Evolutionary conservation across 2,113 vertebrate genomes (phyloP), one percentile per base, ranked within the genome.

Genomic region (Tringa solitaria): DNA sequence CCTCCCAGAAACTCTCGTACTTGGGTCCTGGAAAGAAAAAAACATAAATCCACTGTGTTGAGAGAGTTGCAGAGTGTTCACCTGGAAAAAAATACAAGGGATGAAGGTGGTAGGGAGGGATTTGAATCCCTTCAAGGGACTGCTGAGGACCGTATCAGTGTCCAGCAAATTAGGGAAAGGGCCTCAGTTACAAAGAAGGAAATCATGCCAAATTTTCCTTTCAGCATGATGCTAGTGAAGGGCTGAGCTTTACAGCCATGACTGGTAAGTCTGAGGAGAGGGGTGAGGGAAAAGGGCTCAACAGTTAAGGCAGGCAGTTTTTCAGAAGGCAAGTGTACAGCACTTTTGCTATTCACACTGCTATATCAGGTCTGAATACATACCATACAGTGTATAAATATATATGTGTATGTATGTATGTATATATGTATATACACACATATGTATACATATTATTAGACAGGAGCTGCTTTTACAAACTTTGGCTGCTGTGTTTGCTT

Each of bases 161-260:
- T 61, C 32, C 53, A 84, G 33, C 2, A 75, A 89, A 65, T 79
- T 60, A 79, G 17, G 41, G n/a, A 82, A 82, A 69, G 22, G 21
- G 15, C 3, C 45, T 4, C 4, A 3, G 48, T 46, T 79, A 76
- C 61, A 89, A 57, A 64, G 32, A 61, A 84, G 19, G 69, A 82
- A 73, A 59, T 33, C 3, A 7, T 54, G 73, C n/a, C 73, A 92
- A 46, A 20, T 74, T 70, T 79, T 56, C 26, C 33, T 48, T 74
- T 72, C 9, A 64, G 53, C 1, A 0, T 0, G 6, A 56, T 10
- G 28, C 14, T 60, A 35, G 16, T 1, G 2, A 78, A 91, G 2
- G 39, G 39, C 14, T 77, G 48, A 72, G 69, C 22, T 86, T 57
- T 64, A 14, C 56, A 76, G 90, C 92, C 0, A 0, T 35, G 39